phyloP scores from a whole-genome alignment of 2,888 invertebrate genomes.

The Podabrus alpinus region DNA sequence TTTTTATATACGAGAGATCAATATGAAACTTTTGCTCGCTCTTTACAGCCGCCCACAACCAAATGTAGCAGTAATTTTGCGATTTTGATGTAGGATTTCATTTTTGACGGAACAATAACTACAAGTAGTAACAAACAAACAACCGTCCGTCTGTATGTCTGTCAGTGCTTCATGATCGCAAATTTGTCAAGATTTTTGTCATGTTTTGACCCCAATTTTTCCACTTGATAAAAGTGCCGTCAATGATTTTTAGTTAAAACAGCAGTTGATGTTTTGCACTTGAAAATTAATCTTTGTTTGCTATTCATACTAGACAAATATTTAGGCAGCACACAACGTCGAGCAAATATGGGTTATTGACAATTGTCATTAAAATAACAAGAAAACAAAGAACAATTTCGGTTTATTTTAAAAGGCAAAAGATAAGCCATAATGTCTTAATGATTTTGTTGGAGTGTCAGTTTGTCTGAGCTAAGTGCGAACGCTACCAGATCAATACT shows the following conservation, averaged over 20 bases:
- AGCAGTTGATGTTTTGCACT: not conserved
- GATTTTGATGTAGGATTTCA: too few relatives aligned
- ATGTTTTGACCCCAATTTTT: too few relatives aligned
- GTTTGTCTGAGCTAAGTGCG: conserved; percentile 27
- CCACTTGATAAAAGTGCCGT: too few relatives aligned
- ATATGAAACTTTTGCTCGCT: not conserved
- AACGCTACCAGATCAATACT: conserved; percentile 29
- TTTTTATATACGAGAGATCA: not conserved
- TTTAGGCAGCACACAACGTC: too few relatives aligned
- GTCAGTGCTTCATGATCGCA: too few relatives aligned
- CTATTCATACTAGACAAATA: not conserved
- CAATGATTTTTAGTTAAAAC: not conserved
- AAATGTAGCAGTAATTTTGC: not conserved
- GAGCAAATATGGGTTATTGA: not conserved
- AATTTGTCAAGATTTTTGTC: too few relatives aligned
- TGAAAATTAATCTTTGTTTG: not conserved
- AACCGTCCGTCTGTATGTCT: too few relatives aligned
- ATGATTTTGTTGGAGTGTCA: conserved; percentile 22
- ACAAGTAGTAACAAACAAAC: too few relatives aligned
- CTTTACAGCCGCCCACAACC: not conserved
- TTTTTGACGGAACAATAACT: too few relatives aligned
- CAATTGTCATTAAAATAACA: not conserved
- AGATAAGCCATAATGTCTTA: conserved; percentile 14
- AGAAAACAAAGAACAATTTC: not conserved
- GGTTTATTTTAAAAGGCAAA: not conserved